Evolutionary conservation across 2,888 invertebrate species (phyloP), one percentile per base, ranked within the genome.

Genomic region (Tortrix viridana): DNA sequence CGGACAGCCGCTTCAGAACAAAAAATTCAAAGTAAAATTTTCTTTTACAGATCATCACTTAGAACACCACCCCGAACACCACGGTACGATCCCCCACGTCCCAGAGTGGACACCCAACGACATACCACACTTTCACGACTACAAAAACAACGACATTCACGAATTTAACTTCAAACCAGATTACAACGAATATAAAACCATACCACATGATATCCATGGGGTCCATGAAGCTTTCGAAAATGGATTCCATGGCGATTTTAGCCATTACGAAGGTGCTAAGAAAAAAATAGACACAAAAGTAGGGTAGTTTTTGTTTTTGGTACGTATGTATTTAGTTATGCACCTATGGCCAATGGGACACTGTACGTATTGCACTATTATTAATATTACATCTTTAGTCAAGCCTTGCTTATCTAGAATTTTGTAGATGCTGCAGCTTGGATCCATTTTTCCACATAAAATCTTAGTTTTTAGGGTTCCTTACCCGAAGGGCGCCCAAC

Each of bases 91-190:
- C 16, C 69, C 80, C 0, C 75, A 77, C 65, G 54, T 23, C 0
- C 74, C 74, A 0, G 74, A 79, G 14, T 71, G 70, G 77, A 61
- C 66, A 58, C 71, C 55, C 60, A 58, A 62, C 61, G 59, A 63
- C 52, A 58, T 48, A 43, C 56, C 63, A 43, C 63, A 58, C 41
- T 48, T 38, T 48, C 60, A 60, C 54, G 52, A 60, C 3, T 48
- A 20, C 41, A 54, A 61, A 54, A 61, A 55, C 20, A 52, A 26
- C 5, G 43, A 55, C 18, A 38, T 60, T 43, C 60, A 52, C 46
- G 52, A 60, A 5, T 53, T 38, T 53, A 53, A 37, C 41, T 53
- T 41, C 53, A 53, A 53, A 53, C 49, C 54, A 16, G 54, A 48
- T n/a, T 54, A 20, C 6, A 48, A 60, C 23, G 60, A 53, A 5